phyloP scores from a whole-genome alignment of 1,140 invertebrate species.

The Orchesella cincta region DNA sequence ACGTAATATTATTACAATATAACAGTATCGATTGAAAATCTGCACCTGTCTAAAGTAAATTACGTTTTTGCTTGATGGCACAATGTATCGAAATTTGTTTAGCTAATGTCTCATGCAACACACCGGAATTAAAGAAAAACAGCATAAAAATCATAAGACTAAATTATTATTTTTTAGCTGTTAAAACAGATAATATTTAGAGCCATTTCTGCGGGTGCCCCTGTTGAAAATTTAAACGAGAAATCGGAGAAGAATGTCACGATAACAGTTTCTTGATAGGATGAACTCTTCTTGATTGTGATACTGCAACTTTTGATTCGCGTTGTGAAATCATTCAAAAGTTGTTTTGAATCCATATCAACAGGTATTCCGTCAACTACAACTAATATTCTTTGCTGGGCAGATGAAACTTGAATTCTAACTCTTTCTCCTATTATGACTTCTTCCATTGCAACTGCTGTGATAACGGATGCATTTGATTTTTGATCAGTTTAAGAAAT shows the following conservation, averaged over 20 bases:
- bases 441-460: conserved; percentile 8
- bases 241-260: conserved; percentile 15
- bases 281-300: no score
- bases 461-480: conserved; percentile 15
- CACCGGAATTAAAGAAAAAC: no score
- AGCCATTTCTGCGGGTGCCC: background rate
- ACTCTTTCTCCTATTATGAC: background rate
- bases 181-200: background rate
- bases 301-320: background rate
- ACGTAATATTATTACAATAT: no score
- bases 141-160: no score
- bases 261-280: background rate
- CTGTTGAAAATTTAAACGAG: conserved; percentile 3
- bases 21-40: no score
- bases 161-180: no score
- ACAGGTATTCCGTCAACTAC: background rate
- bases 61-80: no score
- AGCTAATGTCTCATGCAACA: no score
- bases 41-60: no score
- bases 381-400: background rate
- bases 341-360: background rate
- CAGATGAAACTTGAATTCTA: conserved; percentile 14
- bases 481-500: background rate
- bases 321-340: background rate
- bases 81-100: no score